Percentiles rank a stretch among this genome's conserved stretches.
Evolutionary conservation across 2,113 vertebrate species (phyloP).

Genomic region (Turnix velox): DNA sequence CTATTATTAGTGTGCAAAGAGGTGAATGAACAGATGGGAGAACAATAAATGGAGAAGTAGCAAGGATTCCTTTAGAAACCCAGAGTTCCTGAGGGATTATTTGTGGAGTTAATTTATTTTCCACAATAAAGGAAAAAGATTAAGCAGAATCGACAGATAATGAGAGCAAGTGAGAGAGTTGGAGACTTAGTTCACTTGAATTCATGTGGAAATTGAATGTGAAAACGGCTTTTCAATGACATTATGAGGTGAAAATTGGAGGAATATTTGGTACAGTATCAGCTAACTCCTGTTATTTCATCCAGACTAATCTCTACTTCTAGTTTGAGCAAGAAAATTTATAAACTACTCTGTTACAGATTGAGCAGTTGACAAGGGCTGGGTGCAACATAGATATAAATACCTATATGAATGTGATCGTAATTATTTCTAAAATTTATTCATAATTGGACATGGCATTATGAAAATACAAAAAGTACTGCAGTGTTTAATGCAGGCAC

Average conservation of each 20-base stretch:
- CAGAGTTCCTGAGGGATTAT: not conserved
- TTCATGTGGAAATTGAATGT: conserved; percentile 2
- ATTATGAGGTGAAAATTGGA: not conserved
- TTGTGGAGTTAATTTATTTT: conserved; percentile 40
- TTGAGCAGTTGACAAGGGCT: not conserved
- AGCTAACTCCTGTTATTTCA: not conserved
- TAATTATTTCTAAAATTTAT: not conserved
- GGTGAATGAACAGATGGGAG: not conserved
- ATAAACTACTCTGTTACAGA: not conserved
- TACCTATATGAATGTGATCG: not conserved
- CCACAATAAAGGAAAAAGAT: not conserved
- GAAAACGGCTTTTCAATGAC: not conserved
- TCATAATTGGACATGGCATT: not conserved
- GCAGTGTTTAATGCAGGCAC: not conserved
- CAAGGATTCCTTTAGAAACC: not conserved
- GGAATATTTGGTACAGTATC: not conserved
- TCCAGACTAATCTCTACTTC: not conserved
- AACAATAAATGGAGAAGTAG: not conserved
- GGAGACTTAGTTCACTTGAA: not conserved
- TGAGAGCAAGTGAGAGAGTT: not conserved
- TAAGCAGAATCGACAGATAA: conserved; percentile 2
- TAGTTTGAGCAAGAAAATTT: not conserved
- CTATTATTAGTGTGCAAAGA: not conserved
- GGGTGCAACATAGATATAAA: not conserved
- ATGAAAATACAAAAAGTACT: not conserved